These are phyloP conservation scores for Procambarus virginalis DNA, from an alignment of 1,140 invertebrate genomes.

Conservation along the genomic window DNA sequence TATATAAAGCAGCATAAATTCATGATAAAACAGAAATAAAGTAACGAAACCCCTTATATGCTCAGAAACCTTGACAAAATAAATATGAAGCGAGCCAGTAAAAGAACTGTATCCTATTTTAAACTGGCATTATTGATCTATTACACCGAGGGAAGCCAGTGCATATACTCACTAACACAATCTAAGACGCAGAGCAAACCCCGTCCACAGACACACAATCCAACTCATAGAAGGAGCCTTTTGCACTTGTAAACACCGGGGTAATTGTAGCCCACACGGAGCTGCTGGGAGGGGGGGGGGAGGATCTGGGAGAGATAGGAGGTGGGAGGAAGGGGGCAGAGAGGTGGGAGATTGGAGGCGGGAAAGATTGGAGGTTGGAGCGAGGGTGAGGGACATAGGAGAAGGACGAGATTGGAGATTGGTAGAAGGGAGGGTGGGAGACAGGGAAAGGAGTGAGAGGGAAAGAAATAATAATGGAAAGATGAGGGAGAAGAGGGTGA, in stretches of 20 bases:
- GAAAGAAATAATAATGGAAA: no score
- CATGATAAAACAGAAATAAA: no score
- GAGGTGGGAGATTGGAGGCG: no score
- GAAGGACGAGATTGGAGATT: no score
- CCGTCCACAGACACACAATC: neutral
- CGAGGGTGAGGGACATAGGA: no score
- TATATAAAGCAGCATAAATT: no score
- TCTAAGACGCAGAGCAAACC: slow-evolving; percentile 16
- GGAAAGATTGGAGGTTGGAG: no score
- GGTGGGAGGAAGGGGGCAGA: neutral
- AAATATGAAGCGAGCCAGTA: neutral
- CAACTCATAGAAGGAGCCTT: slow-evolving; percentile 12
- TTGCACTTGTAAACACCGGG: slow-evolving; percentile 18
- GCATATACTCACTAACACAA: slow-evolving; percentile 45
- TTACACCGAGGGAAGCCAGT: slow-evolving; percentile 20
- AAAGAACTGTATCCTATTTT: slow-evolving; percentile 19
- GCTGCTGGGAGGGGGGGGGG: neutral
- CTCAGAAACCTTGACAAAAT: neutral
- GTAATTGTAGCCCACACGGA: slow-evolving; percentile 21
- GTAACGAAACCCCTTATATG: neutral
- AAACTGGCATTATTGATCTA: slow-evolving; percentile 32
- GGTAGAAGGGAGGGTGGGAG: no score
- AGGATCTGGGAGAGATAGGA: neutral
- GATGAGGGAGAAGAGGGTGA: no score
- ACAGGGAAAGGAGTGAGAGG: no score